Evolutionary conservation across 2,113 vertebrate species (phyloP), one percentile per base, ranked within the genome.

Genomic region (Sitta europaea): DNA sequence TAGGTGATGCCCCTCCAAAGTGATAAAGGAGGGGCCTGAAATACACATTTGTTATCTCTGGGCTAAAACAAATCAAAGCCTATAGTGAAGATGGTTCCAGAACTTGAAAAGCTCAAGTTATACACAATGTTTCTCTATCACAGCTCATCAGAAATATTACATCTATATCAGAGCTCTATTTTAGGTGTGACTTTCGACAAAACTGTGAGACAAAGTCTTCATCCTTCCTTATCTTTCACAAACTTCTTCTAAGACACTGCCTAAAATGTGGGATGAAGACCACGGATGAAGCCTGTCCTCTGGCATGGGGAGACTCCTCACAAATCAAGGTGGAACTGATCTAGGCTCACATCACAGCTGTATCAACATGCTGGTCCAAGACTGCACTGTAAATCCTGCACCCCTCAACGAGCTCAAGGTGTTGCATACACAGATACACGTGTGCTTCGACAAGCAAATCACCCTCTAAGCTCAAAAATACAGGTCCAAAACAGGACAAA

Each of bases 11-110:
- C 7, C 3, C 47, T 85, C 14, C 35, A 51, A 45, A 71, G 12
- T 7, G 12, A 62, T 54, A 62, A 58, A 50, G 23, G 5, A 90
- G 14, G 1, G 21, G 3, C 11, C 28, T 83, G 12, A 80, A 59
- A 68, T 36, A 73, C 11, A 18, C 0, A 0, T 70, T 50, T 76
- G 2, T n/a, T 68, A 35, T 33, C 9, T 51, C 72, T 62, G 29
- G 21, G 77, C 33, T 27, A 48, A 27, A 68, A 35, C 5, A 80
- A 53, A 72, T 17, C 29, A 82, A 88, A 67, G 5, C 10, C 79
- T 61, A 71, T 40, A 6, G 27, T 47, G n/a, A 88, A 68, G 50
- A 65, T 12, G 10, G 19, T 53, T 61, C 35, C 38, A 66, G 50
- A 40, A 48, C 10, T 23, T n/a, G 25, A 20, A 91, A 80, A 86